These are phyloP conservation scores for Drosophila tristis DNA, from an alignment of 1,140 invertebrate genomes.

Conservation along the genomic window DNA sequence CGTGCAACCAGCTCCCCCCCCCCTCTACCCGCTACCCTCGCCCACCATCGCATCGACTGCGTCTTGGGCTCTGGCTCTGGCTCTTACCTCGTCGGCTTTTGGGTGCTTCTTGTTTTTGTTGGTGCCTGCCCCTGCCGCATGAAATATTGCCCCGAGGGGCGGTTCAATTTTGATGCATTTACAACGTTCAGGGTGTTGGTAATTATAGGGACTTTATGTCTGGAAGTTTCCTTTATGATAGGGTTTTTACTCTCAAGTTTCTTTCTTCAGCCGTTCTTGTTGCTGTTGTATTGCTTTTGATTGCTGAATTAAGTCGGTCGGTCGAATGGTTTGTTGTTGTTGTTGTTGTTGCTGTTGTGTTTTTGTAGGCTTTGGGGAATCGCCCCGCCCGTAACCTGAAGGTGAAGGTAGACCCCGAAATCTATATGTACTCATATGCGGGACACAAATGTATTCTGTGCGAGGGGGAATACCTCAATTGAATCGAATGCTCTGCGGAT, in stretches of 20 bases:
- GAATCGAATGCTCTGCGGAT: no score
- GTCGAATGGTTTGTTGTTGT: background rate
- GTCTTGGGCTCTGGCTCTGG: constrained; percentile 13
- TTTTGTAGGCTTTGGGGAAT: constrained; percentile 5
- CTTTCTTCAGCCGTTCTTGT: constrained; percentile 21
- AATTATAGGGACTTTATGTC: constrained; percentile 84
- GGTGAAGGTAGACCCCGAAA: no score
- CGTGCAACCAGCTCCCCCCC: background rate
- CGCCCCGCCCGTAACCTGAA: constrained; percentile 2
- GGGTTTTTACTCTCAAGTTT: constrained; percentile 61
- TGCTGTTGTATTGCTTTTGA: constrained; percentile 38
- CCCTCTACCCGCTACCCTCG: background rate
- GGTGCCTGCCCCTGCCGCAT: constrained; percentile 22
- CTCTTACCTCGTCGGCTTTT: constrained; percentile 2
- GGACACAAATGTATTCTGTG: no score
- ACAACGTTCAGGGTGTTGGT: constrained; percentile 83
- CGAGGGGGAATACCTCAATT: no score
- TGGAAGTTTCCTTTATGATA: constrained; percentile 77
- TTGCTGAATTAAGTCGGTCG: constrained; percentile 61
- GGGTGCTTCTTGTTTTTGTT: constrained; percentile 21
- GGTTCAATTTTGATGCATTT: constrained; percentile 83
- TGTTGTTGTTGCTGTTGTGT: background rate
- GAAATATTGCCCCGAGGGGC: constrained; percentile 74
- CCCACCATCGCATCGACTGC: background rate
- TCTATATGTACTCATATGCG: no score